A percentile compares a stretch with the other conserved stretches of the same genome.
phyloP scores from a whole-genome alignment of 2,888 invertebrate species.

The Amphimallon solstitiale region DNA sequence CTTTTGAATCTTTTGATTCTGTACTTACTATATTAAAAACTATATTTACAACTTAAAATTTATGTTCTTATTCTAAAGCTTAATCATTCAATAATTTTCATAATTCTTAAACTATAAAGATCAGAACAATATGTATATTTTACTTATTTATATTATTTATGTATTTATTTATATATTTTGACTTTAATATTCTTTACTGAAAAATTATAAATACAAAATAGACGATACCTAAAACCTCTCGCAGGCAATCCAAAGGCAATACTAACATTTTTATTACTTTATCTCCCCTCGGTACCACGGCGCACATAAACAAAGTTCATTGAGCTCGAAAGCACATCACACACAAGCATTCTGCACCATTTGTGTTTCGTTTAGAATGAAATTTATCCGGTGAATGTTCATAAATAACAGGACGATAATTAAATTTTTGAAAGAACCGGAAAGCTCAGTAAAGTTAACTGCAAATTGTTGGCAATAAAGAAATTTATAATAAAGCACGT shows the following conservation, averaged over 20 bases:
- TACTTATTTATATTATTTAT: too few species aligned
- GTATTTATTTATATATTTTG: too few species aligned
- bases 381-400: constrained; percentile 11
- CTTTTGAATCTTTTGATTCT: too few species aligned
- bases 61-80: too few species aligned
- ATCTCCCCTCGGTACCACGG: constrained; percentile 12
- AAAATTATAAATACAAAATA: constrained; percentile 5
- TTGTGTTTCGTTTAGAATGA: constrained; percentile 4
- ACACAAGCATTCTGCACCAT: constrained; percentile 4
- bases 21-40: too few species aligned
- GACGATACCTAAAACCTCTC: neutral
- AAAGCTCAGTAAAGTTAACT: neutral
- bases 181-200: neutral
- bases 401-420: constrained; percentile 16
- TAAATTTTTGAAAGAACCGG: constrained; percentile 13
- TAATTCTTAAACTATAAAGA: too few species aligned
- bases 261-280: constrained; percentile 17
- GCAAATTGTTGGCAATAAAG: constrained; percentile 16
- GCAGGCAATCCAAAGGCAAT: neutral
- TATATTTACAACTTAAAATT: too few species aligned
- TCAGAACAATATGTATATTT: too few species aligned
- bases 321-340: constrained; percentile 13
- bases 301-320: constrained; percentile 12
- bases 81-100: too few species aligned
- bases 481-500: constrained; percentile 7